Conservation (phyloP, 1,140 invertebrate genomes). For the Planococcus citri region DNA sequence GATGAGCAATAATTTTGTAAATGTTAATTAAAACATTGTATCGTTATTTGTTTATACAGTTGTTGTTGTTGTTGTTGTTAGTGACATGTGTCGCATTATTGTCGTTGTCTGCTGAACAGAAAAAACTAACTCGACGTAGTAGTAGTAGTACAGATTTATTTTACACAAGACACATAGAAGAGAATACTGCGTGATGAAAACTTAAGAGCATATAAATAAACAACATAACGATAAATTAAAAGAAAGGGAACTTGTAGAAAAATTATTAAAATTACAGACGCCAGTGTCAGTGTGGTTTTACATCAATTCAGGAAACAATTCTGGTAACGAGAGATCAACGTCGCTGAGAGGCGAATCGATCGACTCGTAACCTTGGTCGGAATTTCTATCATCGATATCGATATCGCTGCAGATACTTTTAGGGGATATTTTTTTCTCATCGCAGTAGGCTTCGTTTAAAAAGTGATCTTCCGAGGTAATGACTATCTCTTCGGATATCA, state of each 20-base stretch:
- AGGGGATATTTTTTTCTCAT: neutral
- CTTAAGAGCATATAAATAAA: neutral
- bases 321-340: constrained; percentile 19
- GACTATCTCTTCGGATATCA: constrained; percentile 9
- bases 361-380: constrained; percentile 28
- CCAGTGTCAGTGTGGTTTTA: constrained; percentile 17
- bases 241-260: neutral
- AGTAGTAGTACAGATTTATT: neutral
- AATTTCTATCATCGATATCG: constrained; percentile 21
- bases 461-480: neutral
- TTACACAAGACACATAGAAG: constrained; percentile 12
- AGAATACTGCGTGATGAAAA: neutral
- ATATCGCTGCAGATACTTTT: neutral
- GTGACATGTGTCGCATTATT: neutral
- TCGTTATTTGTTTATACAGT: neutral
- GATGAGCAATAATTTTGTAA: neutral
- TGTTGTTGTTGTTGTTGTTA: too few relatives aligned
- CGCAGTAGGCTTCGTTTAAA: neutral
- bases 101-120: neutral
- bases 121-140: neutral
- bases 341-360: constrained; percentile 26
- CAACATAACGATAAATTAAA: neutral
- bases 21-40: neutral
- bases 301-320: constrained; percentile 26
- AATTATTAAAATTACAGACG: neutral